A percentile compares a stretch with the other conserved stretches of the same genome.
phyloP scores from a whole-genome alignment of 30 jellyfish, hydroid and myxozoan genomes.

The Sanderia malayensis region DNA sequence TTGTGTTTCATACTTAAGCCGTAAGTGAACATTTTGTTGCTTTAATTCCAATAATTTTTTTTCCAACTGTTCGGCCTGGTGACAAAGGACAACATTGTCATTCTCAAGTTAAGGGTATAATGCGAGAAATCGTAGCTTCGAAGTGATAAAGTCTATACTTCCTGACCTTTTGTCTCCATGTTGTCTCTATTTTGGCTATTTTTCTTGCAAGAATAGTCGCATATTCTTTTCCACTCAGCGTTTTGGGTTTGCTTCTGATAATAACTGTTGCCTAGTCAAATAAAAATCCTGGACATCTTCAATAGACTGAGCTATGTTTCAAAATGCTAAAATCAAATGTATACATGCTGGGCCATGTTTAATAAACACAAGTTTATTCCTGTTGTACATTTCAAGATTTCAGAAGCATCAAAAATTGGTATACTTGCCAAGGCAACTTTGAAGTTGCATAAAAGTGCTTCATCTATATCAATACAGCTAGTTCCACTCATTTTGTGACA shows the following conservation, averaged over 20 bases:
- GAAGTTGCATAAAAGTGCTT: slow-evolving; percentile 1
- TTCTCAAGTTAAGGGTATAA: background rate
- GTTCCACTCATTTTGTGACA: background rate
- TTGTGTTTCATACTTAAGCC: background rate
- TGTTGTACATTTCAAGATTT: no score
- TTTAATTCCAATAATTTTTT: slow-evolving; percentile 5
- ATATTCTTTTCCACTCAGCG: slow-evolving; percentile 6
- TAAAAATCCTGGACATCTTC: background rate
- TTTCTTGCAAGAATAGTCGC: slow-evolving; percentile 14
- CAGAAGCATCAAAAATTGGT: no score
- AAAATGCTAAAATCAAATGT: background rate
- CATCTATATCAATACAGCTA: background rate
- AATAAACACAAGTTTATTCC: background rate
- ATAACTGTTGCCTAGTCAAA: slow-evolving; percentile 14
- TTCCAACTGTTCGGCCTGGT: slow-evolving; percentile 9
- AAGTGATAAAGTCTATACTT: background rate
- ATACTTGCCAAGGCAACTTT: slow-evolving; percentile 18
- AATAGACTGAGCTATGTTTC: background rate
- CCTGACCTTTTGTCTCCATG: slow-evolving; percentile 15
- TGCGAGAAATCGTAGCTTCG: background rate
- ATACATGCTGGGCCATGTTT: background rate
- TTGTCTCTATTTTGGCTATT: background rate
- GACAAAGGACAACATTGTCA: background rate
- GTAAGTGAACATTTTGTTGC: slow-evolving; percentile 4
- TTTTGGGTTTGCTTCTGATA: slow-evolving; percentile 10